Conservation (phyloP, 2,797 vertebrate species). For the Sciaenops ocellatus region DNA sequence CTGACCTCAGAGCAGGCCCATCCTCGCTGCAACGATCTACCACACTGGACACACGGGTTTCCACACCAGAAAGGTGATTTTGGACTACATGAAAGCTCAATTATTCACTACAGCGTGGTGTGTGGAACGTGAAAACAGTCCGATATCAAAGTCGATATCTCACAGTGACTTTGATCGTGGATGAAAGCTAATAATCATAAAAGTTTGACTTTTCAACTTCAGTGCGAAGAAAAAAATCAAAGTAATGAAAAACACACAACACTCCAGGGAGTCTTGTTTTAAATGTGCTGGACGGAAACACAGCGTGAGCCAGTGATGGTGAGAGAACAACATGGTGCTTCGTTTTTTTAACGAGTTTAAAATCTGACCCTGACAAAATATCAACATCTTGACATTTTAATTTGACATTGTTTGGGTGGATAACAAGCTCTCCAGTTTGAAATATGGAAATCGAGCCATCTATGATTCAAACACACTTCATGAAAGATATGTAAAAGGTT, state of each 20-base stretch:
- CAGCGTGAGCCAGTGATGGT: neutral
- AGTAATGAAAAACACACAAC: conserved; percentile 9
- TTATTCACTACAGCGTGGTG: neutral
- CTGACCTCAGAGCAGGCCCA: conserved; percentile 30
- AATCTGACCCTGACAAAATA: neutral
- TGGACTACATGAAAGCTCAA: neutral
- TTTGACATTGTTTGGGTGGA: neutral
- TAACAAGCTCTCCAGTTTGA: neutral
- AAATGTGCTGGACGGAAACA: conserved; percentile 22
- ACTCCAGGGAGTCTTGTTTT: neutral
- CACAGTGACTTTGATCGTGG: conserved; percentile 25
- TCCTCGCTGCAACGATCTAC: conserved; percentile 14
- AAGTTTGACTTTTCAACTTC: neutral
- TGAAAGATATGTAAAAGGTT: conserved; percentile 12
- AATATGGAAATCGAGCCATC: conserved; percentile 6
- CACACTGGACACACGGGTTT: neutral
- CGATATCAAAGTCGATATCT: conserved; percentile 19
- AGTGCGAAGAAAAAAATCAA: neutral
- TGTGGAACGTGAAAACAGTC: conserved; percentile 7
- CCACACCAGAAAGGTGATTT: neutral
- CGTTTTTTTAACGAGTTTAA: neutral
- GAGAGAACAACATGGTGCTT: conserved; percentile 12
- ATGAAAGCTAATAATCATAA: conserved; percentile 41
- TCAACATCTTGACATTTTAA: neutral
- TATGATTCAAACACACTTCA: neutral